Base-by-base conservation (phyloP, 2,888 invertebrate genomes). In the Carterocephalus palaemon region DNA sequence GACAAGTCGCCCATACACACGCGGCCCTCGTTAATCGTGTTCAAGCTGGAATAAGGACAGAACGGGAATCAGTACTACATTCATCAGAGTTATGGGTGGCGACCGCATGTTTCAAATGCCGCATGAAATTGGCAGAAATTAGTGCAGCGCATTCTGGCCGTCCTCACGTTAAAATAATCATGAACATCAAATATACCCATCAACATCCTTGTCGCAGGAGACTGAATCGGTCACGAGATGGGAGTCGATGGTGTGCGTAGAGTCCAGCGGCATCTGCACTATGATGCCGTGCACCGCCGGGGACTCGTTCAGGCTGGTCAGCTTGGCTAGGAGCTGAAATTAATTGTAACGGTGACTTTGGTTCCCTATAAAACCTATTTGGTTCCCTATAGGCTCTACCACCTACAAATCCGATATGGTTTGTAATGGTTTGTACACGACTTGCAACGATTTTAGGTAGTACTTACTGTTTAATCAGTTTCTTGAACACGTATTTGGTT, bases 261-360 rank as follows among this genome's bases (percentile, higher is more conserved):
- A 90, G 71, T 99, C 99, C 49, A 99, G 83, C 0, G 99, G 99
- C 93, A 96, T 95, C 88, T 98, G 98, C 0, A 98, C 96, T 59
- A 98, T 97, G 66, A 98, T 97, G 40, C 98, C 98, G 77, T 98
- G 97, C 23, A 98, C 91, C 6, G 82, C 81, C 0, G 93, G 91
- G 68, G 98, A 95, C 54, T 90, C 89, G 75, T 99, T 99, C 46
- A 99, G 84, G 39, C 88, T 85, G 37, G 90, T 88, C 38, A 98
- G 81, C 70, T 90, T 89, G 20, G 88, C 78, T 47, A 95, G 74
- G 33, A 96, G 78, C 92, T 94, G 70, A 9, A 19, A 41, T 19
- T n/a, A n/a, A n/a, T n/a, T n/a, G n/a, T n/a, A n/a, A n/a, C n/a
- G n/a, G n/a, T n/a, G n/a, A n/a, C n/a, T n/a, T n/a, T n/a, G n/a